These are phyloP conservation scores for Hybos culiciformis DNA, from an alignment of 2,888 invertebrate genomes.

Conservation along the genomic window DNA sequence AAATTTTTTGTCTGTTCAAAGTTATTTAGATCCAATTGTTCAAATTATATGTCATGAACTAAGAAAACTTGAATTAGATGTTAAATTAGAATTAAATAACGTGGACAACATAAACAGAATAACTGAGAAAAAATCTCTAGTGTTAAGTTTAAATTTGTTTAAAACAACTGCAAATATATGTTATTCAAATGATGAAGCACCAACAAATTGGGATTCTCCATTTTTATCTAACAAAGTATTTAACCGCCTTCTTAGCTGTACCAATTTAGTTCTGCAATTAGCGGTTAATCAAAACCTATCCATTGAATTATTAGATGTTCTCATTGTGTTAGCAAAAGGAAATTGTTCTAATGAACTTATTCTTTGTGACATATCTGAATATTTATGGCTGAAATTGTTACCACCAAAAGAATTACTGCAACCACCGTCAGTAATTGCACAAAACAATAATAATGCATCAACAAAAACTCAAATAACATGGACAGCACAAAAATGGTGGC, in stretches of 20 bases:
- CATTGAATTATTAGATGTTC: slow-evolving; percentile 38
- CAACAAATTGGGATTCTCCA: slow-evolving; percentile 40
- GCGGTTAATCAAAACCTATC: slow-evolving; percentile 38
- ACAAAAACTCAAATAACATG: slow-evolving; percentile 34
- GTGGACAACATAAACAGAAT: not conserved
- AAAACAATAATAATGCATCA: no score
- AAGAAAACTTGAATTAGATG: slow-evolving; percentile 26
- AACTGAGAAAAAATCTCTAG: no score
- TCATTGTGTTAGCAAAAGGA: slow-evolving; percentile 45
- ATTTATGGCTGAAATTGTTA: slow-evolving; percentile 44
- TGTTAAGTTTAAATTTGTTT: slow-evolving; percentile 31
- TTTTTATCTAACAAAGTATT: slow-evolving; percentile 45
- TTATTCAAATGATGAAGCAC: slow-evolving; percentile 41
- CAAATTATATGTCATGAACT: slow-evolving; percentile 31
- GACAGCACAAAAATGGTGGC: slow-evolving; percentile 49
- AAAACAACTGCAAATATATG: slow-evolving; percentile 30
- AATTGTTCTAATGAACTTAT: slow-evolving; percentile 44
- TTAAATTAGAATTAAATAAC: slow-evolving; percentile 21
- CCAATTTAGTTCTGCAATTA: slow-evolving; percentile 40
- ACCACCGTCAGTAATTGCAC: slow-evolving; percentile 13
- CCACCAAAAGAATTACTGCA: slow-evolving; percentile 43
- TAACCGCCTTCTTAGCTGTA: slow-evolving; percentile 42
- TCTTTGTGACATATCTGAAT: slow-evolving; percentile 43
- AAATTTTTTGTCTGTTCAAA: slow-evolving; percentile 33
- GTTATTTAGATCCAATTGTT: slow-evolving; percentile 29